Percentiles rank a stretch among this genome's conserved stretches.
Evolutionary conservation across 2,113 vertebrate genomes (phyloP).

Genomic region (Mellivora capensis): DNA sequence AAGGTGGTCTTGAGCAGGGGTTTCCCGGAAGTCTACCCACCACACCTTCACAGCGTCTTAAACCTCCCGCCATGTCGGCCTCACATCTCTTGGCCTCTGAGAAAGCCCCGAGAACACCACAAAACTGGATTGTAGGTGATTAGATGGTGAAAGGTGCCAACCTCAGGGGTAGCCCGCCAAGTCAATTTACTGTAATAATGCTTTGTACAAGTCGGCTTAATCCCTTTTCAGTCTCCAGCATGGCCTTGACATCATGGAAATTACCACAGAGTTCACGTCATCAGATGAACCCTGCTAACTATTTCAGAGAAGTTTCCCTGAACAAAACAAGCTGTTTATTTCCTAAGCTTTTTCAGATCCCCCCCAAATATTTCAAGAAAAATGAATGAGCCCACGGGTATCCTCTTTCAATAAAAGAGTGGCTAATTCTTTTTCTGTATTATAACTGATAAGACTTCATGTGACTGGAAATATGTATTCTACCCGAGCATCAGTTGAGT

Average conservation of each 20-base stretch:
- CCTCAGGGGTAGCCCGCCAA: slow-evolving; percentile 77
- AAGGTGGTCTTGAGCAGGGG: slow-evolving; percentile 78
- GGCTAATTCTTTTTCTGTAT: slow-evolving; percentile 69
- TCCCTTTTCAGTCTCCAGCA: slow-evolving; percentile 82
- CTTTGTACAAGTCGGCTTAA: slow-evolving; percentile 81
- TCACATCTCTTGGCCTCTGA: slow-evolving; percentile 70
- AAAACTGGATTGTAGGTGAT: slow-evolving; percentile 79
- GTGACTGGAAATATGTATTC: slow-evolving; percentile 68
- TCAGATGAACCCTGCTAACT: slow-evolving; percentile 81
- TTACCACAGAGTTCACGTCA: slow-evolving; percentile 82
- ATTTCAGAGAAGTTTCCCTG: slow-evolving; percentile 77
- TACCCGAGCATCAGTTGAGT: slow-evolving; percentile 60
- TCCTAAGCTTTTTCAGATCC: slow-evolving; percentile 62
- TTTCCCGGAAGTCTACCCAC: slow-evolving; percentile 81
- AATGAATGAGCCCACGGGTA: slow-evolving; percentile 63
- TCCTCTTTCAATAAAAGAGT: slow-evolving; percentile 68
- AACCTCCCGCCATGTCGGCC: slow-evolving; percentile 84
- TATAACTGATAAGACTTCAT: slow-evolving; percentile 58
- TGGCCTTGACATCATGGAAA: slow-evolving; percentile 86
- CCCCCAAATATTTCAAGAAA: slow-evolving; percentile 60
- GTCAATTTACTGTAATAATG: slow-evolving; percentile 82
- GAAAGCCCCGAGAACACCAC: slow-evolving; percentile 73
- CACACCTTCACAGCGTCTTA: slow-evolving; percentile 78
- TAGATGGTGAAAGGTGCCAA: slow-evolving; percentile 81
- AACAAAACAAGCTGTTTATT: slow-evolving; percentile 74